Percentiles rank a stretch among this genome's conserved stretches.
These are phyloP conservation scores for Lepidostoma basale DNA, from an alignment of 1,140 invertebrate species.

Conservation along the genomic window DNA sequence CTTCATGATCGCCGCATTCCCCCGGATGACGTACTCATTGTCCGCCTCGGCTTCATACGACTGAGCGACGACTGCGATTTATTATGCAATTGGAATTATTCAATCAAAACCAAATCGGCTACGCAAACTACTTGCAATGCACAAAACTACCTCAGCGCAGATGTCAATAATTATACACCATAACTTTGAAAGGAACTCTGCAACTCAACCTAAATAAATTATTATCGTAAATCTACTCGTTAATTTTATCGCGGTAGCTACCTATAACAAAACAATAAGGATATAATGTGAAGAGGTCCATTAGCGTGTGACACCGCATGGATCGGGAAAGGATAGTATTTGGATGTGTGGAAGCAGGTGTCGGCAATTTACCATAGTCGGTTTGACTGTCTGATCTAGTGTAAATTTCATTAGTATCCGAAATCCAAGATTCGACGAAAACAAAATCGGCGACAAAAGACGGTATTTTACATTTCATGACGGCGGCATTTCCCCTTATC, in stretches of 20 bases:
- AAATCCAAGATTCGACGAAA: slow-evolving; percentile 83
- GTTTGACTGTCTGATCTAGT: slow-evolving; percentile 59
- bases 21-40: slow-evolving; percentile 85
- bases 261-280: too few species aligned
- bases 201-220: too few species aligned
- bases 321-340: slow-evolving; percentile 32
- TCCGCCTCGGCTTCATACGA: slow-evolving; percentile 82
- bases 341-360: slow-evolving; percentile 2
- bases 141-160: neutral
- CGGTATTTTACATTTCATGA: slow-evolving; percentile 93
- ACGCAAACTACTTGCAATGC: neutral
- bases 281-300: too few species aligned
- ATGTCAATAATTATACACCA: too few species aligned
- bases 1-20: slow-evolving; percentile 86
- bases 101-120: slow-evolving; percentile 7
- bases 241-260: too few species aligned
- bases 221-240: too few species aligned
- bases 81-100: slow-evolving; percentile 27
- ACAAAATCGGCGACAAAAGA: slow-evolving; percentile 94
- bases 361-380: slow-evolving; percentile 60
- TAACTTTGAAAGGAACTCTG: too few species aligned
- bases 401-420: slow-evolving; percentile 75
- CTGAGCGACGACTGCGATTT: slow-evolving; percentile 74
- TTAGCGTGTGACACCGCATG: too few species aligned
- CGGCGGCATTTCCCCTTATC: slow-evolving; percentile 87